Evolutionary conservation across 2,113 vertebrate genomes (phyloP).

Genomic region (Clarias batrachus): DNA sequence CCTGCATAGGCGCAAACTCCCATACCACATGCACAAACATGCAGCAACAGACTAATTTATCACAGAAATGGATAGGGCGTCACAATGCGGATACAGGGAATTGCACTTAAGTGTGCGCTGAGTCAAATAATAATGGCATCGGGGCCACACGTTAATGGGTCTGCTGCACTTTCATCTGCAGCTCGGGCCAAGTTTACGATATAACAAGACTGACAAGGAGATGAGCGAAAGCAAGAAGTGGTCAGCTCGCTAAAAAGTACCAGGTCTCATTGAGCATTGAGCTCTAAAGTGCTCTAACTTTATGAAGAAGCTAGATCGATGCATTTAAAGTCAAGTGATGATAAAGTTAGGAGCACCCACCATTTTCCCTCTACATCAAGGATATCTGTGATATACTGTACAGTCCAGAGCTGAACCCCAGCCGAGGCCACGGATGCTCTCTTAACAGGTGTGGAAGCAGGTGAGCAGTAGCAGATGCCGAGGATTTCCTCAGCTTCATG

Average conservation of each 20-base stretch:
- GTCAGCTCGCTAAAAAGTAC: conserved; percentile 21
- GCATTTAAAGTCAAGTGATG: background rate
- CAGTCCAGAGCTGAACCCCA: background rate
- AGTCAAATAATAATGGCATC: conserved; percentile 47
- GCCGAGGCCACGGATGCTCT: background rate
- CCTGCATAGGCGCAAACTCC: background rate
- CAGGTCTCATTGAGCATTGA: background rate
- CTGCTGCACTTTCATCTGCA: conserved; percentile 27
- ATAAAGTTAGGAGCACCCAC: background rate
- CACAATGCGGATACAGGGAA: conserved; percentile 40
- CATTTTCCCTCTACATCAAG: background rate
- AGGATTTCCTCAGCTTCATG: conserved; percentile 15
- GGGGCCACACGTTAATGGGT: conserved; percentile 38
- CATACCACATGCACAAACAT: conserved; percentile 15
- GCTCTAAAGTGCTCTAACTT: conserved; percentile 33
- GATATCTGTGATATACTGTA: background rate
- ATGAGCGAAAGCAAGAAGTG: conserved; percentile 17
- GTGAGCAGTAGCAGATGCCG: conserved; percentile 14
- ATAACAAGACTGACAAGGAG: conserved; percentile 11
- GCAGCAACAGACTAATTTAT: conserved; percentile 37
- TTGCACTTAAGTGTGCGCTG: conserved; percentile 45
- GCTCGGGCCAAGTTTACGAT: conserved; percentile 28
- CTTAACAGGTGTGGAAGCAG: conserved; percentile 31
- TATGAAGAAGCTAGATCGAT: background rate
- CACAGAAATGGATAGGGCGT: conserved; percentile 49